phyloP scores from a whole-genome alignment of 37 sponge, comb jelly and placozoan species.

The Geodia barretti region DNA sequence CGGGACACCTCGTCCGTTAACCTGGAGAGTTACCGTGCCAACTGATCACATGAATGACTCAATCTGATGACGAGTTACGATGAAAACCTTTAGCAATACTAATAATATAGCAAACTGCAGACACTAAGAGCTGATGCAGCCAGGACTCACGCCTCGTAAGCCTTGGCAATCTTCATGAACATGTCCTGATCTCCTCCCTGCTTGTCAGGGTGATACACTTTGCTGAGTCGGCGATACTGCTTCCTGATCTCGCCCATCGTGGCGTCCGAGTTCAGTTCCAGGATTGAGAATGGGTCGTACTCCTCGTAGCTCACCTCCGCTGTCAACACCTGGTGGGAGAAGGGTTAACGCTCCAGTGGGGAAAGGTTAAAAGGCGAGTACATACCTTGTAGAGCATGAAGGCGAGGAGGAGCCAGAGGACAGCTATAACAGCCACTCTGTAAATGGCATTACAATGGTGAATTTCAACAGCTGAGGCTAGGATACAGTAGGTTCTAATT shows the following conservation, averaged over 20 bases:
- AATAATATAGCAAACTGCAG: too few relatives aligned
- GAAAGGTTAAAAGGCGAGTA: too few relatives aligned
- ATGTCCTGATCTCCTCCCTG: conserved; percentile 81
- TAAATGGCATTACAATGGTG: conserved; percentile 2
- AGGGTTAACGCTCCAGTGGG: neutral
- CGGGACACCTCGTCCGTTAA: conserved; percentile 87
- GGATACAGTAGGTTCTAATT: neutral
- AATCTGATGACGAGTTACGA: too few relatives aligned
- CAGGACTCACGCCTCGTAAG: conserved; percentile 86
- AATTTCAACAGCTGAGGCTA: neutral
- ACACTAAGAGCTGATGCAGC: too few relatives aligned
- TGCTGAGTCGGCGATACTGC: conserved; percentile 81
- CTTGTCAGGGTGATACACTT: conserved; percentile 93
- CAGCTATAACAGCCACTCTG: conserved; percentile 33
- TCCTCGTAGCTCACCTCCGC: conserved; percentile 59
- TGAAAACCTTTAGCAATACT: too few relatives aligned
- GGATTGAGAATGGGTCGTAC: conserved; percentile 88
- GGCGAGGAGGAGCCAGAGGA: conserved; percentile 38
- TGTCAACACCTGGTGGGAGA: conserved; percentile 32
- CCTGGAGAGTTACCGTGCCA: too few relatives aligned
- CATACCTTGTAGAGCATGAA: conserved; percentile 47
- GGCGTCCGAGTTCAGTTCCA: conserved; percentile 75
- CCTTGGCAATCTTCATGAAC: conserved; percentile 93
- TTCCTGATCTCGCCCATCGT: conserved; percentile 70
- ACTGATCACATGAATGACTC: neutral